phyloP scores from a whole-genome alignment of 2,888 invertebrate genomes.

The Adela reaumurella region DNA sequence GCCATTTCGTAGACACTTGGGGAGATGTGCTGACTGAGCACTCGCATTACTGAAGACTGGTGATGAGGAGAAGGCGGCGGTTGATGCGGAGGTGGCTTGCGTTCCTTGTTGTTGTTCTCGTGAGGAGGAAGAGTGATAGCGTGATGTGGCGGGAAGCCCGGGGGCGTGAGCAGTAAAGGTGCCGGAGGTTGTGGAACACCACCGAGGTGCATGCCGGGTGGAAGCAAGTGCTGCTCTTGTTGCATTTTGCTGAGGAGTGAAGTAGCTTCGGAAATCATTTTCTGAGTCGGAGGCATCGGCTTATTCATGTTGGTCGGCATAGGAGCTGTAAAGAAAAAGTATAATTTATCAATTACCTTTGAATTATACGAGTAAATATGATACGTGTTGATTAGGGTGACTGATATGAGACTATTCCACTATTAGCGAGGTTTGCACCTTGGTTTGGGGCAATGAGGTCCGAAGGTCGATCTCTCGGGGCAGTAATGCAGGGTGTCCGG shows the following conservation, averaged over 20 bases:
- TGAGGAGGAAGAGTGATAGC: constrained; percentile 65
- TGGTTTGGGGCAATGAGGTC: background rate
- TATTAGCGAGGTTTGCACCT: background rate
- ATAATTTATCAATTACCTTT: background rate
- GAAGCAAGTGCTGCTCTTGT: constrained; percentile 62
- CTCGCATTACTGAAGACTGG: constrained; percentile 64
- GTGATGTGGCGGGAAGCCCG: constrained; percentile 74
- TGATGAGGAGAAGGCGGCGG: constrained; percentile 63
- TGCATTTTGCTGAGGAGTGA: constrained; percentile 66
- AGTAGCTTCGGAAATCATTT: constrained; percentile 72
- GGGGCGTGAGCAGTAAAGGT: constrained; percentile 70
- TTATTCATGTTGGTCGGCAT: constrained; percentile 65
- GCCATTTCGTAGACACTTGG: constrained; percentile 98
- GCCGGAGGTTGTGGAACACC: constrained; percentile 47
- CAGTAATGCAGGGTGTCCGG: background rate
- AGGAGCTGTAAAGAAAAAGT: constrained; percentile 34
- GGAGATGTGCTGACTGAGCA: constrained; percentile 79
- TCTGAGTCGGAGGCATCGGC: constrained; percentile 75
- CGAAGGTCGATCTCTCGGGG: background rate
- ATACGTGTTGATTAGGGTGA: background rate
- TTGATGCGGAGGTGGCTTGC: constrained; percentile 53
- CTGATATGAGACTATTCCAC: background rate
- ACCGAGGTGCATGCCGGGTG: constrained; percentile 45
- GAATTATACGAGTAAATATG: background rate
- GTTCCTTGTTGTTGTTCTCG: constrained; percentile 56